phyloP scores from a whole-genome alignment of 2,888 invertebrate genomes.

The Drosophila melanosoma region DNA sequence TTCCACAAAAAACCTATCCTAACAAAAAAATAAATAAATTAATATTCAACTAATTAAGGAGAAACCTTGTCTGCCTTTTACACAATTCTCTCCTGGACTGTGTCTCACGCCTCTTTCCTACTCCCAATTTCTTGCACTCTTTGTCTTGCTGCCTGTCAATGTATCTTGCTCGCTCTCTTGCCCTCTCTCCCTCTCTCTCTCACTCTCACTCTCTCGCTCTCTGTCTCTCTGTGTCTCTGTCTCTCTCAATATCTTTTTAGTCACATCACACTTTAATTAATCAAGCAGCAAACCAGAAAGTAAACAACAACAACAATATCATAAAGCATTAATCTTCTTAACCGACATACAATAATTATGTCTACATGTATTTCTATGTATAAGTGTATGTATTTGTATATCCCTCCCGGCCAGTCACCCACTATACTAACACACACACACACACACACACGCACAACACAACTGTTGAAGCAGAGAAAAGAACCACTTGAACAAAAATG shows the following conservation, averaged over 20 bases:
- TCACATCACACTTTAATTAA: conserved; percentile 63
- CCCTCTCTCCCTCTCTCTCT: conserved; percentile 12
- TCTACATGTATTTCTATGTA: conserved; percentile 17
- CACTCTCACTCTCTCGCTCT: conserved; percentile 22
- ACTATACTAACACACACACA: conserved; percentile 14
- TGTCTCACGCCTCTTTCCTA: conserved; percentile 1
- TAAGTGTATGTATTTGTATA: conserved; percentile 15
- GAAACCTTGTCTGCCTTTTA: neutral
- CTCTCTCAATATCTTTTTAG: conserved; percentile 41
- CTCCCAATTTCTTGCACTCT: conserved; percentile 1
- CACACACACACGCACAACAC: conserved; percentile 1
- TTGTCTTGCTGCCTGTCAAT: conserved; percentile 44
- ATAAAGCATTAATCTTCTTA: conserved; percentile 40
- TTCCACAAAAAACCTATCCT: neutral
- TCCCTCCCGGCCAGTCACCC: conserved; percentile 1
- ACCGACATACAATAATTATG: conserved; percentile 33
- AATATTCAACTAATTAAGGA: neutral
- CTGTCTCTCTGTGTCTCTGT: conserved; percentile 7
- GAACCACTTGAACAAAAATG: conserved; percentile 58
- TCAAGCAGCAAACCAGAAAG: conserved; percentile 41
- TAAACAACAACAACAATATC: conserved; percentile 27
- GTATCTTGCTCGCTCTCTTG: conserved; percentile 17
- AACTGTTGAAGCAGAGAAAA: conserved; percentile 26
- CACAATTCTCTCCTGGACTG: neutral
- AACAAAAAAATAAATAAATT: neutral